Conservation (phyloP, 1,140 invertebrate genomes). For the Solenopsis fugax region DNA sequence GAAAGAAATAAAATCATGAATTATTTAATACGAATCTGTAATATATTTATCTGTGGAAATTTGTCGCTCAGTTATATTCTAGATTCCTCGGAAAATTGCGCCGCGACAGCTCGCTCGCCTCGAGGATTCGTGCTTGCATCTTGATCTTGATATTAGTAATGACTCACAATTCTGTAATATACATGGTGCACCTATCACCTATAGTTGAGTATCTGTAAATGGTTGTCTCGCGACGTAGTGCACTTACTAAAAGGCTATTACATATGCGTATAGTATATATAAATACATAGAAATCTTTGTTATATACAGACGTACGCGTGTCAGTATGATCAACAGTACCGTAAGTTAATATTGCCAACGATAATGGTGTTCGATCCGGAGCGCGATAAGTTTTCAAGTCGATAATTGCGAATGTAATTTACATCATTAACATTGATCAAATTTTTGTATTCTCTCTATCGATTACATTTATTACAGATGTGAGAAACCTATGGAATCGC, state of each 20-base stretch:
- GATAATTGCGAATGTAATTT: slow-evolving; percentile 17
- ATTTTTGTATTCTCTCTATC: slow-evolving; percentile 1
- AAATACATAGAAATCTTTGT: slow-evolving; percentile 2
- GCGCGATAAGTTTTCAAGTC: not conserved
- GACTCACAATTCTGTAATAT: slow-evolving; percentile 35
- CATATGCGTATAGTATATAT: not conserved
- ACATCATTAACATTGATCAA: not conserved
- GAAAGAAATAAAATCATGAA: slow-evolving; percentile 6
- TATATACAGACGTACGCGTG: not conserved
- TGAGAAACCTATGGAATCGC: too few species aligned
- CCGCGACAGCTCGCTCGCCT: not conserved
- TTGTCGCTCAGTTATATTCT: not conserved
- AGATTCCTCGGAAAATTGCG: not conserved
- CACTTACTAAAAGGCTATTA: not conserved
- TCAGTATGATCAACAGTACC: slow-evolving; percentile 22
- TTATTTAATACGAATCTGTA: slow-evolving; percentile 2
- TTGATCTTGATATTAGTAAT: slow-evolving; percentile 29
- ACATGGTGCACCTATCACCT: too few species aligned
- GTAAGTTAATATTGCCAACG: not conserved
- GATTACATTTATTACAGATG: not conserved
- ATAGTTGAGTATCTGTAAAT: slow-evolving; percentile 23
- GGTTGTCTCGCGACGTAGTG: slow-evolving; percentile 17
- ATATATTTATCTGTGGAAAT: not conserved
- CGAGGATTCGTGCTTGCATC: not conserved
- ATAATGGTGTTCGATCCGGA: not conserved